Conservation (phyloP, 2,888 invertebrate genomes). For the Mesopsocus fuscifrons region DNA sequence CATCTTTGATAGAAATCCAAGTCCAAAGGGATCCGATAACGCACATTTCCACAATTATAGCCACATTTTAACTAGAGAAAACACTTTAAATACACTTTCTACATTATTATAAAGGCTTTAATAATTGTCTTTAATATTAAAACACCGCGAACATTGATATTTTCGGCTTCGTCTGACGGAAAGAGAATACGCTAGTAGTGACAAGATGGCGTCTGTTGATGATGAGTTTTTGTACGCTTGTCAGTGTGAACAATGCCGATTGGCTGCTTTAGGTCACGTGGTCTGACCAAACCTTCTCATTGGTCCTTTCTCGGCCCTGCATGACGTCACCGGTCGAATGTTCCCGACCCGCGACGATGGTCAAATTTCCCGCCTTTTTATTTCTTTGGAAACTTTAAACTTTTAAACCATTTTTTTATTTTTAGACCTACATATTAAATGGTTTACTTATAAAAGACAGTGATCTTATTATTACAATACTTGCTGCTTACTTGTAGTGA, state of each 20-base stretch:
- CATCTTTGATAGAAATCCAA: slow-evolving; percentile 7
- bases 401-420: too few species aligned
- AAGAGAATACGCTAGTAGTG: slow-evolving; percentile 31
- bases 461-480: too few species aligned
- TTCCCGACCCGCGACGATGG: not conserved
- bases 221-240: slow-evolving; percentile 90
- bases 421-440: too few species aligned
- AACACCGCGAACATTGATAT: not conserved
- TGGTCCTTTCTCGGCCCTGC: slow-evolving; percentile 21
- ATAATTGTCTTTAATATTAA: not conserved
- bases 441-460: too few species aligned
- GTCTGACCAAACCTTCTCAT: slow-evolving; percentile 22
- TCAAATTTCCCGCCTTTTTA: slow-evolving; percentile 7
- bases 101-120: slow-evolving; percentile 29
- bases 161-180: slow-evolving; percentile 24
- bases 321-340: not conserved
- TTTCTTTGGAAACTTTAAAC: too few species aligned
- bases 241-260: too few species aligned
- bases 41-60: slow-evolving; percentile 22
- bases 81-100: slow-evolving; percentile 30
- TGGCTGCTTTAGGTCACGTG: slow-evolving; percentile 27
- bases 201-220: slow-evolving; percentile 91
- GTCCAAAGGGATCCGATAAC: not conserved
- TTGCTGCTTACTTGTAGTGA: too few species aligned
- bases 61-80: slow-evolving; percentile 27